Conservation (phyloP, 2,888 invertebrate genomes). For the Corythucha ciliata region DNA sequence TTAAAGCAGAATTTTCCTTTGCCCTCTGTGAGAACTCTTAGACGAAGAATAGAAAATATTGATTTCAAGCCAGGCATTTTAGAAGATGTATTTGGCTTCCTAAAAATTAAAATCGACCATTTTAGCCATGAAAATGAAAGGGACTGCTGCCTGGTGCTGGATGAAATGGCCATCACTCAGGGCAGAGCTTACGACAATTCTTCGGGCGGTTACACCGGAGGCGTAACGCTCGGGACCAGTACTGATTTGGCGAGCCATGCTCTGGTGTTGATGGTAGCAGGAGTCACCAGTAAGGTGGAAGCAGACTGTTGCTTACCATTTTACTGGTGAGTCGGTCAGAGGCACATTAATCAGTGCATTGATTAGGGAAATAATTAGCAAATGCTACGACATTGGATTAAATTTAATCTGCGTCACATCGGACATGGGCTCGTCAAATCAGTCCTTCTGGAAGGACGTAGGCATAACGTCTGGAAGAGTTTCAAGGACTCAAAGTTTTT, state of each 20-base stretch:
- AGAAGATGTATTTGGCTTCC: too few species aligned
- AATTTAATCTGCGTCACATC: constrained; percentile 33
- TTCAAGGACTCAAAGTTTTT: neutral
- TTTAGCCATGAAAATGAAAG: constrained; percentile 20
- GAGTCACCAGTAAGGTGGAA: constrained; percentile 36
- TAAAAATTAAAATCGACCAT: too few species aligned
- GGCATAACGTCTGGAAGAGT: constrained; percentile 24
- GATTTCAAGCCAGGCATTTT: neutral
- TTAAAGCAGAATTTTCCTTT: too few species aligned
- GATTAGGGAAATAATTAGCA: constrained; percentile 22
- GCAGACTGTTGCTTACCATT: constrained; percentile 36
- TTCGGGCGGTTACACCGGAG: constrained; percentile 7
- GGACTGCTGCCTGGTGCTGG: constrained; percentile 27
- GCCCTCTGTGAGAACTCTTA: neutral
- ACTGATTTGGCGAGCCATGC: constrained; percentile 32
- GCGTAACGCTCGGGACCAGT: constrained; percentile 10
- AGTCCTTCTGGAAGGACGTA: constrained; percentile 34
- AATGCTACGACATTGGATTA: constrained; percentile 32
- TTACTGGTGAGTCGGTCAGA: constrained; percentile 34
- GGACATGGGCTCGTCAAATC: constrained; percentile 36
- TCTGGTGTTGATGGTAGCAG: constrained; percentile 37
- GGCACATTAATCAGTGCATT: too few species aligned
- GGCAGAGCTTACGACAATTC: constrained; percentile 23
- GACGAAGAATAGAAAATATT: neutral
- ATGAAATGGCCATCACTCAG: constrained; percentile 29